Evolutionary conservation across 2,113 vertebrate species (phyloP).

Genomic region (Elephas maximus): DNA sequence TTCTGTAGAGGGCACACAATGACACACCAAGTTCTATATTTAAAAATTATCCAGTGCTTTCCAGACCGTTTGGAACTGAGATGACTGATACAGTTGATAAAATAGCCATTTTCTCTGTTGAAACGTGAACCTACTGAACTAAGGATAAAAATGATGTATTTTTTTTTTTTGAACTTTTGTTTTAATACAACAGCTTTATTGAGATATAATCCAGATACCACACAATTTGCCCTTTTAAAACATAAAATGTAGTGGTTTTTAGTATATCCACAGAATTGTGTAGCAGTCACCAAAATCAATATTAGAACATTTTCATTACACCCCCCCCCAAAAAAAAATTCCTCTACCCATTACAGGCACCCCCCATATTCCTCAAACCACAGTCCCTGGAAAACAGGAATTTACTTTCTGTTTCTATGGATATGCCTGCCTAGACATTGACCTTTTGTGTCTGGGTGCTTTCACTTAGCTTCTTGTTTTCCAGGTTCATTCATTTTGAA

Average conservation of each 20-base stretch:
- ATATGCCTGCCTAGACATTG: background rate
- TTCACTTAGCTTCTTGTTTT: background rate
- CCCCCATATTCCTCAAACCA: background rate
- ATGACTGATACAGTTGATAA: background rate
- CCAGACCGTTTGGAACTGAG: background rate
- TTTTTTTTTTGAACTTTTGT: background rate
- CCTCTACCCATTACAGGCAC: background rate
- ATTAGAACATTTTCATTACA: background rate
- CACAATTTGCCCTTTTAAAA: background rate
- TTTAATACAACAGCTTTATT: background rate
- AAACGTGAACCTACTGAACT: background rate
- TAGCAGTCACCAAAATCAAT: background rate
- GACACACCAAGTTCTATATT: background rate
- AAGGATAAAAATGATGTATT: background rate
- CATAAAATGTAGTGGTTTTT: background rate
- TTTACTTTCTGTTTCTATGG: background rate
- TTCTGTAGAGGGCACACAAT: slow-evolving; percentile 11
- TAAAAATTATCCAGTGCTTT: background rate
- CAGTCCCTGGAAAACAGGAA: background rate
- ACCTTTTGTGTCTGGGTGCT: background rate
- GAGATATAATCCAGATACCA: background rate
- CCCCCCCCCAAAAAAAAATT: background rate
- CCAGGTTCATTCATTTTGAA: background rate
- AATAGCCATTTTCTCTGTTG: background rate
- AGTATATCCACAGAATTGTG: background rate